Evolutionary conservation across 2,113 vertebrate species (phyloP).

Genomic region (Ranitomeya variabilis): DNA sequence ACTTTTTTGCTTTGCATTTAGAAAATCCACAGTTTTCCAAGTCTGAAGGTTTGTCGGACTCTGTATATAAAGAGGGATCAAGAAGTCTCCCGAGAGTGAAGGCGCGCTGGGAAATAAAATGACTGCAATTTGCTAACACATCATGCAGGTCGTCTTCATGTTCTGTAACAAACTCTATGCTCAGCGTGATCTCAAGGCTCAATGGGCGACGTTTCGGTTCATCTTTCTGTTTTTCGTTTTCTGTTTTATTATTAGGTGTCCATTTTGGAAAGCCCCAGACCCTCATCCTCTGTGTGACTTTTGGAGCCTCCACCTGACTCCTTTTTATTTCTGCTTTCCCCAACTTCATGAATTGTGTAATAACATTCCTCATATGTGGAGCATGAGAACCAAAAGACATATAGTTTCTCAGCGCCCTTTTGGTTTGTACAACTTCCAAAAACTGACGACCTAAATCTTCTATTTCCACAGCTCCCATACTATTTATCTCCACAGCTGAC

Average conservation of each 20-base stretch:
- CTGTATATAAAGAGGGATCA: neutral
- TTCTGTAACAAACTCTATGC: neutral
- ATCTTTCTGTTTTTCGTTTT: neutral
- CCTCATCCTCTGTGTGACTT: neutral
- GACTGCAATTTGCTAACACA: neutral
- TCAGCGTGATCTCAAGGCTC: neutral
- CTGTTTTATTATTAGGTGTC: neutral
- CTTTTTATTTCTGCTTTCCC: neutral
- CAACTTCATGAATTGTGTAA: neutral
- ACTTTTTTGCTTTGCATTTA: neutral
- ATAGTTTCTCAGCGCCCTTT: neutral
- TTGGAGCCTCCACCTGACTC: neutral
- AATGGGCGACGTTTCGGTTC: neutral
- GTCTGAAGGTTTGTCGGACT: neutral
- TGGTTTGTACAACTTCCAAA: neutral
- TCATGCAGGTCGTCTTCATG: neutral
- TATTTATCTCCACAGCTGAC: neutral
- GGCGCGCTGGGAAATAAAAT: neutral
- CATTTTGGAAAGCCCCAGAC: neutral
- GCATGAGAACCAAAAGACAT: neutral
- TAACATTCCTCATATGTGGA: neutral
- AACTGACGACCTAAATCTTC: neutral
- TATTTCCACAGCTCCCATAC: neutral
- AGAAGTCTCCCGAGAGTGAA: neutral
- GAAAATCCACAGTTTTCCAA: neutral